phyloP scores from a whole-genome alignment of 1,140 invertebrate genomes.

The Nephotettix cincticeps region DNA sequence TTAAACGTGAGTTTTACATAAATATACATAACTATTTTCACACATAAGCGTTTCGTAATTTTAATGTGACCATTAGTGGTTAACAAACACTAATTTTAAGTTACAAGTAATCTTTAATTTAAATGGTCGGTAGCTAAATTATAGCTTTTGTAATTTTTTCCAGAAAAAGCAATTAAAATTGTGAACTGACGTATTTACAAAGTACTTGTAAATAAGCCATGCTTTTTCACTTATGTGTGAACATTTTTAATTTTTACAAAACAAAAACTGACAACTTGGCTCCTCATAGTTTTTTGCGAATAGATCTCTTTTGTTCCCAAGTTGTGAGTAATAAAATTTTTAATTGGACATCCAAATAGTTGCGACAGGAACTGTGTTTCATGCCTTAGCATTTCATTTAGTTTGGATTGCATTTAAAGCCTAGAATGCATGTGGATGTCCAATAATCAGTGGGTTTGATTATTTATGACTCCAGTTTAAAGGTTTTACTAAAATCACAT shows the following conservation, averaged over 20 bases:
- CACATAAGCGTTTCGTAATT: not conserved
- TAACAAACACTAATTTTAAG: not conserved
- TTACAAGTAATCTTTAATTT: not conserved
- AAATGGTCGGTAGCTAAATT: not conserved
- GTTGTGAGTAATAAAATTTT: not conserved
- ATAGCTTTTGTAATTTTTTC: not conserved
- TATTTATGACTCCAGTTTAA: not conserved
- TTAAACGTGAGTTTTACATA: not conserved
- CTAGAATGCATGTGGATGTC: not conserved
- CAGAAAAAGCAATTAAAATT: not conserved
- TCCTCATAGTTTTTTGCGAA: too few species aligned
- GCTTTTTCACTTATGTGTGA: not conserved
- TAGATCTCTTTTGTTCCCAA: too few species aligned
- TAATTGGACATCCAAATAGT: not conserved
- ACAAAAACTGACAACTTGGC: not conserved
- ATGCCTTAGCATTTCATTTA: constrained; percentile 17
- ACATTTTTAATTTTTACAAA: not conserved
- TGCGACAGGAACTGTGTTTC: not conserved
- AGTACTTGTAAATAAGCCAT: not conserved
- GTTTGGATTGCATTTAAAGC: constrained; percentile 5
- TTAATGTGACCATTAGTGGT: not conserved
- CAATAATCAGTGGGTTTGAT: not conserved
- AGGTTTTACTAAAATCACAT: not conserved
- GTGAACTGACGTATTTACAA: not conserved
- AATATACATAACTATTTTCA: not conserved